Conservation (phyloP, 2,113 vertebrate species). For the Falco punctatus region DNA sequence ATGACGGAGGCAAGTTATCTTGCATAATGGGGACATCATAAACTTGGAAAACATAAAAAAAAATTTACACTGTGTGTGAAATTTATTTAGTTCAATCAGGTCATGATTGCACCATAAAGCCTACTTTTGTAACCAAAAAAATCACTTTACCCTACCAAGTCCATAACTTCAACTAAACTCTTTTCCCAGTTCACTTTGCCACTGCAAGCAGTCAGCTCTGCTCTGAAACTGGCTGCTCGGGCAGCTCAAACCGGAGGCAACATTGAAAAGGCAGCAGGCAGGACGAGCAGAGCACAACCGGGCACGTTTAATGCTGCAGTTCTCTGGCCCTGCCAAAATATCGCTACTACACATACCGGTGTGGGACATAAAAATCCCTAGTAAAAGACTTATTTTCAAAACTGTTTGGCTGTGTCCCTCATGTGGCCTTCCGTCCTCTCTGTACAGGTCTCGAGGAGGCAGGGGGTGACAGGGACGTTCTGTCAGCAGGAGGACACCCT, state of each 20-base stretch:
- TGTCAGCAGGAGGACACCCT: no score
- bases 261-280: accelerated
- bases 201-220: neutral
- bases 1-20: neutral
- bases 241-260: neutral
- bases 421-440: neutral
- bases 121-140: neutral
- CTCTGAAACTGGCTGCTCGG: accelerated
- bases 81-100: neutral
- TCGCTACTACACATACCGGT: accelerated
- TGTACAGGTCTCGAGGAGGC: no score
- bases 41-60: no score
- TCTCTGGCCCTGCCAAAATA: neutral
- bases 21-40: neutral
- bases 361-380: neutral
- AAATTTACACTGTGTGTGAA: neutral
- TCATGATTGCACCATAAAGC: neutral
- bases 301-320: no score
- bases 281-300: neutral
- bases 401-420: no score
- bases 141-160: neutral
- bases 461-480: no score
- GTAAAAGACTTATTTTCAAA: neutral
- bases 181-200: neutral
- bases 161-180: neutral